phyloP scores from a whole-genome alignment of 2,113 vertebrate species.

The Barbus barbus region DNA sequence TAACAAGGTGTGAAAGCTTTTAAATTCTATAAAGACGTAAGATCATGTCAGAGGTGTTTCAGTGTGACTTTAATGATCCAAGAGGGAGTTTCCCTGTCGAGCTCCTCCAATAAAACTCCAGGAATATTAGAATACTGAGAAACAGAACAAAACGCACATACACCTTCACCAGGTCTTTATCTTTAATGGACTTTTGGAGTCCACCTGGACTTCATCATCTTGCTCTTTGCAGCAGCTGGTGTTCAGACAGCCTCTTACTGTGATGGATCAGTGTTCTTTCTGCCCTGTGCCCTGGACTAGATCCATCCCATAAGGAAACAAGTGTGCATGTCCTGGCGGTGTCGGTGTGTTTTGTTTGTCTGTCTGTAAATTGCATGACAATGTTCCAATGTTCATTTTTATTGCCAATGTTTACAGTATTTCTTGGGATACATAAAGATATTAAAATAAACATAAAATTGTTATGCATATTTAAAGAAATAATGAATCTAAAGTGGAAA shows the following conservation, averaged over 20 bases:
- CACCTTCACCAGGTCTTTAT: slow-evolving; percentile 38
- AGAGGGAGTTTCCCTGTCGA: slow-evolving; percentile 45
- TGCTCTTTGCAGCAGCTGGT: slow-evolving; percentile 48
- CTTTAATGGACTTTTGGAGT: slow-evolving; percentile 49
- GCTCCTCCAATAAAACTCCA: slow-evolving; percentile 17
- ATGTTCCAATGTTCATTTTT: background rate
- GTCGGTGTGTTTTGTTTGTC: slow-evolving; percentile 31
- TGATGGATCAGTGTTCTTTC: slow-evolving; percentile 78
- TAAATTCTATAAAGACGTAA: slow-evolving; percentile 50
- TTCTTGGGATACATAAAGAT: background rate
- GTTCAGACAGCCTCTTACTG: slow-evolving; percentile 72
- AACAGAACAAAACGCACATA: background rate
- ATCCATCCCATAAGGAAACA: slow-evolving; percentile 78
- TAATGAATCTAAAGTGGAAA: background rate
- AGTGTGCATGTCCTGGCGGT: slow-evolving; percentile 62
- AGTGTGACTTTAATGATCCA: slow-evolving; percentile 57
- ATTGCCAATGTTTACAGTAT: background rate
- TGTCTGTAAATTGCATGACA: background rate
- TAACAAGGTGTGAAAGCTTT: slow-evolving; percentile 59
- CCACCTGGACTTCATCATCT: slow-evolving; percentile 78
- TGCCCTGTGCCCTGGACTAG: slow-evolving; percentile 77
- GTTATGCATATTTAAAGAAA: background rate
- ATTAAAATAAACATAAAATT: background rate
- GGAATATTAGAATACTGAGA: slow-evolving; percentile 19
- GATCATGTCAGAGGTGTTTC: slow-evolving; percentile 54